Base-by-base conservation (phyloP, 2,113 vertebrate species). In the Abramis brama region DNA sequence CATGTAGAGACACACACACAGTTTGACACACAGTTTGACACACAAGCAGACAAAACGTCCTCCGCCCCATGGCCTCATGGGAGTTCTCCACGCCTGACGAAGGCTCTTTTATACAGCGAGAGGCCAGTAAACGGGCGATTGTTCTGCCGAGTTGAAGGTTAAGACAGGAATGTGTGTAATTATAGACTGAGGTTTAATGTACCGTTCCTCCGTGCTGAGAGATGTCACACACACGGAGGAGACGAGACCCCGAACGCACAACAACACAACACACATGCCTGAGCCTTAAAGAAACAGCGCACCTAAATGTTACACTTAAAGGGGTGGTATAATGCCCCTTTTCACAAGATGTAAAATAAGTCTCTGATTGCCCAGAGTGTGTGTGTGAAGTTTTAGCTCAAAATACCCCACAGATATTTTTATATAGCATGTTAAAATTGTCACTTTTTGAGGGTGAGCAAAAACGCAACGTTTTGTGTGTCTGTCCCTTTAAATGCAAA, bases 161-260 rank as follows among this genome's bases (percentile, higher is more conserved):
- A 92, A 90, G 90, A 60, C 90, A 92, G 93, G 93, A 95, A 94
- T 94, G 93, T 57, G 87, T 90, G 92, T 94, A 93, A 95, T 95
- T 94, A 93, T 66, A 92, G 92, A 89, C 89, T 68, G 57, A 83
- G 86, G 62, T 12, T 90, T 60, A 79, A 30, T 60, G 90, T 84
- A 89, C 9, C 52, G 45, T 85, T 88, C 47, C 59, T 43, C 82
- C 82, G 55, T 70, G 7, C 52, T 86, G 84, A 85, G 90, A 80
- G 87, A 59, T 33, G 89, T 74, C 33, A 33, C 33, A 33, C 33
- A 33, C 33, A 33, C 79, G 39, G 39, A 6, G 39, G 64, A 68
- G 64, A 68, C 27, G 33, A 33, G 27, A 68, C 64, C 64, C 27
- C 6, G 27, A 6, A 68, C 64, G n/a, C 59, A 25, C 59, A 5